A percentile compares a stretch with the other conserved stretches of the same genome.
These are phyloP conservation scores for Vireo griseus DNA, from an alignment of 2,797 vertebrate species.

Conservation along the genomic window DNA sequence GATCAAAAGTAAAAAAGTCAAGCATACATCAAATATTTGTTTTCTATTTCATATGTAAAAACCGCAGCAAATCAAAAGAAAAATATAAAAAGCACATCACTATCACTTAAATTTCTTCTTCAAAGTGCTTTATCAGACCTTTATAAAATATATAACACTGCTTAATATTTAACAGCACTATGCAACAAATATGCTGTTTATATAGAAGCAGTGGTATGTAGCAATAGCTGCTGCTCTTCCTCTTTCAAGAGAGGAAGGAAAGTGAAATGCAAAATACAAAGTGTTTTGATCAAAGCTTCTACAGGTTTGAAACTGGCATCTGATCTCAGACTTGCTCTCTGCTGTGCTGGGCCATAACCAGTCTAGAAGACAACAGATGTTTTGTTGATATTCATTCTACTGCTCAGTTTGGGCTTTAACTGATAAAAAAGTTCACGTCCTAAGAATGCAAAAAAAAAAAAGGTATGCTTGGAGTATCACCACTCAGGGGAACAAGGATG, in stretches of 20 bases:
- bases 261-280: neutral
- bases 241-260: slow-evolving; percentile 12
- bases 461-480: neutral
- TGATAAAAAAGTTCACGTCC: neutral
- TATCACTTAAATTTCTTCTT: slow-evolving; percentile 1
- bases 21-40: neutral
- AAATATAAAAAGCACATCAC: neutral
- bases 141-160: slow-evolving; percentile 36
- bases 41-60: neutral
- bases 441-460: neutral
- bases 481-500: neutral
- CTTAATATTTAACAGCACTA: slow-evolving; percentile 41
- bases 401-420: neutral
- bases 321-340: neutral
- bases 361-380: neutral
- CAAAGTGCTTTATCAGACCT: slow-evolving; percentile 29
- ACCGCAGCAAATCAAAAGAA: neutral
- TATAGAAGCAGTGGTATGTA: neutral
- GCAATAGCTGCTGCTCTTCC: neutral
- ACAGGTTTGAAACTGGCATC: neutral
- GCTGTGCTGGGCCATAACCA: neutral
- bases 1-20: slow-evolving; percentile 34
- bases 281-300: slow-evolving; percentile 31
- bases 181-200: neutral
- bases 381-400: neutral